Evolutionary conservation across 2,113 vertebrate species (phyloP).

Genomic region (Rhynchopsitta pachyrhyncha): DNA sequence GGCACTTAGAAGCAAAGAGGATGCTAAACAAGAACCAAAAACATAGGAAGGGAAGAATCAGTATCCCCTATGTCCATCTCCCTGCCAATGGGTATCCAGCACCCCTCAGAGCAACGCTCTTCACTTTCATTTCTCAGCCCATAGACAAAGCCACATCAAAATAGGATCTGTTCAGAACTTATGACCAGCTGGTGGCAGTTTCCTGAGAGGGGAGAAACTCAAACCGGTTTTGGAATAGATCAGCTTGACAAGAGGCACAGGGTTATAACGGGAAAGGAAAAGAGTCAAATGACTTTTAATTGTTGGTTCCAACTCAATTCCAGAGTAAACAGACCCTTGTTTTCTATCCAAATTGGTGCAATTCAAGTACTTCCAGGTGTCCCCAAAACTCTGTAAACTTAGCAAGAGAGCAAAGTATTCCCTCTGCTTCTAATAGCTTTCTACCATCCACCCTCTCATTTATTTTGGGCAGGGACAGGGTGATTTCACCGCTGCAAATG

Average conservation of each 20-base stretch:
- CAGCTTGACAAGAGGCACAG: background rate
- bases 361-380: background rate
- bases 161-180: background rate
- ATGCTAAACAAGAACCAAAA: no score
- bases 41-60: background rate
- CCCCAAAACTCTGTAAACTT: background rate
- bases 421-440: background rate
- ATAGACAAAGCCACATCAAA: background rate
- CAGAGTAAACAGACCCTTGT: background rate
- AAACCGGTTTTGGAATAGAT: background rate
- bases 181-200: background rate
- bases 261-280: background rate
- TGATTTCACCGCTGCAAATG: background rate
- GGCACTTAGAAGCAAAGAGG: background rate
- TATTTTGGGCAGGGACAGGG: background rate
- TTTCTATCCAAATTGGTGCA: background rate
- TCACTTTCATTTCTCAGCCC: background rate
- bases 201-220: background rate
- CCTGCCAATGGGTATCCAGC: background rate
- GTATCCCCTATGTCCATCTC: background rate
- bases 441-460: background rate
- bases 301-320: conserved; percentile 16
- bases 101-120: background rate
- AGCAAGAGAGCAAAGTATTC: background rate
- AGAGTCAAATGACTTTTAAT: background rate